Evolutionary conservation across 2,113 vertebrate genomes (phyloP).

Genomic region (Triplophysa siluroides): DNA sequence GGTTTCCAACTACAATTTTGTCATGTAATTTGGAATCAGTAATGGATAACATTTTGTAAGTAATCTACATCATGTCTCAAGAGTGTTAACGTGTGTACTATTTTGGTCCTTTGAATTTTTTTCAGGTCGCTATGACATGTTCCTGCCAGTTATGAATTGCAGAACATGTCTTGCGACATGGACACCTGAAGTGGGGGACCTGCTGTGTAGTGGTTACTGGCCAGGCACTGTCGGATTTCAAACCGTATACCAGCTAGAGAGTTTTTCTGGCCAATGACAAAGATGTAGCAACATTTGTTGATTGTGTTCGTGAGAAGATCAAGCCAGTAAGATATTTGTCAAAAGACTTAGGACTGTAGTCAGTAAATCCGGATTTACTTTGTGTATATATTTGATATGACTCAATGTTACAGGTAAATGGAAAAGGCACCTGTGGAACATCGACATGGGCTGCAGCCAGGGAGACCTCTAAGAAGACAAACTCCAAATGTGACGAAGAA

Average conservation of each 20-base stretch:
- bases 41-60: too few species aligned
- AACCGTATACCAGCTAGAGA: conserved; percentile 25
- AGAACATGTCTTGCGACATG: conserved; percentile 20
- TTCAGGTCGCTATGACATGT: conserved; percentile 21
- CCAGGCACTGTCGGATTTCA: conserved; percentile 39
- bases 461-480: conserved; percentile 16
- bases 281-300: conserved; percentile 36
- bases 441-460: too few species aligned
- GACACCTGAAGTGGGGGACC: conserved; percentile 36
- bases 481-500: conserved; percentile 27
- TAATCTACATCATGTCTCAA: not conserved
- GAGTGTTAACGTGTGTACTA: not conserved
- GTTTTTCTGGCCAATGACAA: conserved; percentile 32
- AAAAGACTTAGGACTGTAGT: not conserved
- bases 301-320: conserved; percentile 11
- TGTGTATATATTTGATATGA: conserved; percentile 3
- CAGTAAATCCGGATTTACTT: not conserved
- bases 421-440: too few species aligned
- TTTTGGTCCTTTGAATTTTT: not conserved
- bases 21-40: too few species aligned
- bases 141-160: conserved; percentile 26
- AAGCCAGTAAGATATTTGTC: conserved; percentile 18
- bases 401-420: too few species aligned
- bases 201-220: conserved; percentile 44
- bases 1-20: too few species aligned